Evolutionary conservation across 2,113 vertebrate species (phyloP).

Genomic region (Pseudorasbora parva): DNA sequence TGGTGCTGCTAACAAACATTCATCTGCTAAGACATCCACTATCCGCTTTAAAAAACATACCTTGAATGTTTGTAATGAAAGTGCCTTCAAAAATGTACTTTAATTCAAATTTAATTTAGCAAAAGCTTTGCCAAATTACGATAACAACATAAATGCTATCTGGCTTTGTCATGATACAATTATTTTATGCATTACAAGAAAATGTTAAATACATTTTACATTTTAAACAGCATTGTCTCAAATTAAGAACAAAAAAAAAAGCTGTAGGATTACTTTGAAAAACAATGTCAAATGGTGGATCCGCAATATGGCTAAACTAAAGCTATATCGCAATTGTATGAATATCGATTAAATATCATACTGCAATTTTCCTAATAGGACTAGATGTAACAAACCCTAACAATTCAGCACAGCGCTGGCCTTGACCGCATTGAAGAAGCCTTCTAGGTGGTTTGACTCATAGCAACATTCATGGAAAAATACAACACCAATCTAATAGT

Average conservation of each 20-base stretch:
- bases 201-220: neutral
- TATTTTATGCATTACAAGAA: neutral
- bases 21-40: neutral
- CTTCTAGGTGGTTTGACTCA: neutral
- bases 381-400: neutral
- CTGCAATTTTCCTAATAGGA: neutral
- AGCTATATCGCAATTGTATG: no score
- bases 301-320: no score
- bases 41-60: neutral
- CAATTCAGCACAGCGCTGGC: neutral
- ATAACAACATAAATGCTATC: neutral
- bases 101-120: neutral
- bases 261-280: no score
- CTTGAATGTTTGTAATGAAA: neutral
- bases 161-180: neutral
- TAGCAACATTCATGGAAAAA: neutral
- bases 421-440: neutral
- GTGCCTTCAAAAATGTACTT: neutral
- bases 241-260: no score
- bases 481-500: neutral
- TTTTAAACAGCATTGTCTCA: no score
- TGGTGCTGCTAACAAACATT: constrained; percentile 5
- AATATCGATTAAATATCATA: no score
- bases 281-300: no score
- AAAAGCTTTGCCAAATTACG: neutral